Evolutionary conservation across 2,113 vertebrate species (phyloP).

Genomic region (Carassius carassius): DNA sequence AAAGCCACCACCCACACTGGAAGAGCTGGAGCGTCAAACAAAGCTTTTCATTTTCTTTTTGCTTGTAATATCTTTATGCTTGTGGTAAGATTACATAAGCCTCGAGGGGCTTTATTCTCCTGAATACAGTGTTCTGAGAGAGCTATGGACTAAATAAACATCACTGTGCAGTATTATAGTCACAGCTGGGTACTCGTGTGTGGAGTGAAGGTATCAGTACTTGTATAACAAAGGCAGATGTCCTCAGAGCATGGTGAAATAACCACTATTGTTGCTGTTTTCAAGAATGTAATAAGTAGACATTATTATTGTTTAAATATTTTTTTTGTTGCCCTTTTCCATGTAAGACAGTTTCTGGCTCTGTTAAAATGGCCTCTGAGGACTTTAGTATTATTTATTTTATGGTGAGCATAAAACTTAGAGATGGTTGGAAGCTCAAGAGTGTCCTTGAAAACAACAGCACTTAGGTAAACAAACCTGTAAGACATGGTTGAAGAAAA

Average conservation of each 20-base stretch:
- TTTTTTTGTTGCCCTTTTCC: too few species aligned
- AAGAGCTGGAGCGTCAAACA: neutral
- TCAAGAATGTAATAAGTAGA: too few species aligned
- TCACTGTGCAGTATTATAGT: slow-evolving; percentile 2
- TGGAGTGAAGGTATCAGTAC: neutral
- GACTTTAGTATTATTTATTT: too few species aligned
- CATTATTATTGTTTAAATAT: too few species aligned
- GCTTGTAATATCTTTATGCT: slow-evolving; percentile 8
- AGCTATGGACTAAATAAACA: neutral
- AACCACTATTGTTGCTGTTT: too few species aligned
- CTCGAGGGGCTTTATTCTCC: slow-evolving; percentile 17
- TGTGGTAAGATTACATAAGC: slow-evolving; percentile 24
- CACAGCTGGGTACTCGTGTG: slow-evolving; percentile 4
- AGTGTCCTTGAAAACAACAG: too few species aligned
- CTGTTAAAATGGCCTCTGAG: too few species aligned
- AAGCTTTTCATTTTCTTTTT: neutral
- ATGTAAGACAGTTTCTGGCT: too few species aligned
- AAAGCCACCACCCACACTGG: slow-evolving; percentile 3
- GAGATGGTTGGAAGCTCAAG: too few species aligned
- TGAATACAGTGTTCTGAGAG: neutral
- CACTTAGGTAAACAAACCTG: too few species aligned
- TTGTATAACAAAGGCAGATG: slow-evolving; percentile 22
- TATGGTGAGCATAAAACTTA: too few species aligned
- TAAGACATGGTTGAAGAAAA: too few species aligned
- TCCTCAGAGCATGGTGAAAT: neutral